Conservation (phyloP, 2,797 vertebrate genomes). For the Darevskia nairensis region DNA sequence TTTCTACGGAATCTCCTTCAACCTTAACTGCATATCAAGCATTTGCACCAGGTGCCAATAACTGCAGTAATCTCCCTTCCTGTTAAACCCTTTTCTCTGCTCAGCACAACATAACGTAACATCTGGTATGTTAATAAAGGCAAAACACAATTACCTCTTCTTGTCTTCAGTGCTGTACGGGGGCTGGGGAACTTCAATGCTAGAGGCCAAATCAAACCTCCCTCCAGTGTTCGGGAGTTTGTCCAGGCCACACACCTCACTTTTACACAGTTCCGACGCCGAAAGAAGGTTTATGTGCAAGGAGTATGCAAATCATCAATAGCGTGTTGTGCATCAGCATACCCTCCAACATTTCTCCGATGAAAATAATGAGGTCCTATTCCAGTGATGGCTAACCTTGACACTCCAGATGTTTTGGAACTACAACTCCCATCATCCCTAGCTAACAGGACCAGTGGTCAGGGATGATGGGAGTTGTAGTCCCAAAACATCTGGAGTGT, state of each 20-base stretch:
- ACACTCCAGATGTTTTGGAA: too few species aligned
- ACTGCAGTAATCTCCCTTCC: not conserved
- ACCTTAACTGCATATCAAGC: not conserved
- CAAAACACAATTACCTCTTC: not conserved
- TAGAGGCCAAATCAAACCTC: too few species aligned
- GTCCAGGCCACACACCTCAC: too few species aligned
- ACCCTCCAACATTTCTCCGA: too few species aligned
- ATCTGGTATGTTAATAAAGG: constrained; percentile 1
- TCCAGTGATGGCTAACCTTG: too few species aligned
- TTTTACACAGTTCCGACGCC: not conserved
- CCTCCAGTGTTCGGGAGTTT: too few species aligned
- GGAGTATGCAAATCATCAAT: not conserved
- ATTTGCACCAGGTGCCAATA: not conserved
- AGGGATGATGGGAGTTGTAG: too few species aligned
- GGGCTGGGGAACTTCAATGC: not conserved
- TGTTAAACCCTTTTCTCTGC: not conserved
- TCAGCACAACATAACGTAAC: not conserved
- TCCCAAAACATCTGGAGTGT: too few species aligned
- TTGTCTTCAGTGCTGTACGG: not conserved
- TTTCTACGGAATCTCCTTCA: not conserved
- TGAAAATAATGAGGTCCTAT: too few species aligned
- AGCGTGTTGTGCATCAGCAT: not conserved
- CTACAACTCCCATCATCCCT: too few species aligned
- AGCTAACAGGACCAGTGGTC: too few species aligned
- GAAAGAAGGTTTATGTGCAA: not conserved